Conservation (phyloP, 2,113 vertebrate species). For the Heloderma charlesbogerti region DNA sequence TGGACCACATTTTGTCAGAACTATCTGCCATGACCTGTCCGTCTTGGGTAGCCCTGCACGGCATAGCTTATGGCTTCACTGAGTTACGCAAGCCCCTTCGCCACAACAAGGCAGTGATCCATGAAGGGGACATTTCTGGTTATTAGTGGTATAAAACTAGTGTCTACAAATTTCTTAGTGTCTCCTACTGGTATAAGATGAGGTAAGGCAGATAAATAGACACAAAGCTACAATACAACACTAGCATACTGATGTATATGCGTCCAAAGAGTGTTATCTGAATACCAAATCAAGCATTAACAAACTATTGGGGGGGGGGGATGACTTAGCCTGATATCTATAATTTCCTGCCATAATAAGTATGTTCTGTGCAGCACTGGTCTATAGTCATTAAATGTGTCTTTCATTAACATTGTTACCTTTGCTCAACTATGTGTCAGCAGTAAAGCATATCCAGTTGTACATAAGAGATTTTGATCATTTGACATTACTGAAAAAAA, state of each 20-base stretch:
- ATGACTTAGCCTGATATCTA: background rate
- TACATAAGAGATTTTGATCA: background rate
- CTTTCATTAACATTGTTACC: slow-evolving; percentile 38
- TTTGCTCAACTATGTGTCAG: slow-evolving; percentile 32
- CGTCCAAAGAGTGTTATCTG: background rate
- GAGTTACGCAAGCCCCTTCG: too few species aligned
- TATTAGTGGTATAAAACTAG: background rate
- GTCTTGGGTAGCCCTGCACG: too few species aligned
- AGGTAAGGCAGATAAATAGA: background rate
- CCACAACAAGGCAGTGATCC: too few species aligned
- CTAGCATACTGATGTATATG: too few species aligned
- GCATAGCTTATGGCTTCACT: too few species aligned
- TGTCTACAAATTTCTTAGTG: background rate
- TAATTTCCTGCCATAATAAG: background rate
- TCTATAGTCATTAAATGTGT: background rate
- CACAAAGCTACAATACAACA: background rate
- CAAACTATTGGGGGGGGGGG: background rate
- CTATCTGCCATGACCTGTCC: too few species aligned
- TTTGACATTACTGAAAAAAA: background rate
- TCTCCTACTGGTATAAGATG: background rate
- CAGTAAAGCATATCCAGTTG: slow-evolving; percentile 42
- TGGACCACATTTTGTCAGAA: too few species aligned
- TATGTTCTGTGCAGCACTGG: background rate
- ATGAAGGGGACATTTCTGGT: background rate
- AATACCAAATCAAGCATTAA: slow-evolving; percentile 15